A percentile compares a stretch with the other conserved stretches of the same genome.
These are phyloP conservation scores for Meloidogyne chitwoodi DNA, from an alignment of 1,140 invertebrate species.

Conservation along the genomic window DNA sequence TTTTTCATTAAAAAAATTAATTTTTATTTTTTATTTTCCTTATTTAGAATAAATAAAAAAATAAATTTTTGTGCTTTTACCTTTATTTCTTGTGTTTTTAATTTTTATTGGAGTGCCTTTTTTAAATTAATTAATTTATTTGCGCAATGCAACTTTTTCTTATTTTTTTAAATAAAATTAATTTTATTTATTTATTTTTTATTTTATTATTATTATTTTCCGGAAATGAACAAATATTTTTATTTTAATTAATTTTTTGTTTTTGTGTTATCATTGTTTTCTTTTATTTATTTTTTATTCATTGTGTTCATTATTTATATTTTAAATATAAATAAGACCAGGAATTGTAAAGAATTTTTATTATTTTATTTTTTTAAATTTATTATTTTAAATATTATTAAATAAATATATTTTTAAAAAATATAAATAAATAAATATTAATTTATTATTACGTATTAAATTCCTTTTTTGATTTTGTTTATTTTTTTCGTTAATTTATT, in stretches of 20 bases:
- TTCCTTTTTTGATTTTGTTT: too few relatives aligned
- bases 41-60: neutral
- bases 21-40: neutral
- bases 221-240: neutral
- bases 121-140: neutral
- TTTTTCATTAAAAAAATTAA: neutral
- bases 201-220: neutral
- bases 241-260: neutral
- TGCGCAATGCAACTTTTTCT: neutral
- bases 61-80: neutral
- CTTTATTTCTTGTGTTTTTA: neutral
- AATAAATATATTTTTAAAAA: too few relatives aligned
- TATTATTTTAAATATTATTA: too few relatives aligned
- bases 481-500: too few relatives aligned
- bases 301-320: neutral
- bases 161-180: too few relatives aligned
- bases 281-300: neutral
- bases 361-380: neutral
- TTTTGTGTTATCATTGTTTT: neutral
- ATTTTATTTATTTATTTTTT: neutral
- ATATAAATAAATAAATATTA: too few relatives aligned
- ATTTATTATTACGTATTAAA: too few relatives aligned
- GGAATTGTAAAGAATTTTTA: neutral
- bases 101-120: neutral
- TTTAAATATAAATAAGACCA: constrained; percentile 10